Evolutionary conservation across 2,113 vertebrate genomes (phyloP).

Genomic region (Callithrix jacchus): DNA sequence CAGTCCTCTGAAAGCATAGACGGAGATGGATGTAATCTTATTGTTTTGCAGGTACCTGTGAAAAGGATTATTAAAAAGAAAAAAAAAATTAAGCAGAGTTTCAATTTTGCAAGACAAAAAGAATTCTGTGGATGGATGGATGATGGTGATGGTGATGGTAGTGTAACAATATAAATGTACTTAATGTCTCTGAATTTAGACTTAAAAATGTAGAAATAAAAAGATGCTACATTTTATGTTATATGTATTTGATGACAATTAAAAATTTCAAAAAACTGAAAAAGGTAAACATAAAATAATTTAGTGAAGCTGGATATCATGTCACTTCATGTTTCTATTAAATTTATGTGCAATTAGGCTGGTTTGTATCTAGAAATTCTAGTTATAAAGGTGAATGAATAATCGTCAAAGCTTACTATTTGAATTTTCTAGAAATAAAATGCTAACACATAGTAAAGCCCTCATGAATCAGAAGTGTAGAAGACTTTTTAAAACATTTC

Average conservation of each 20-base stretch:
- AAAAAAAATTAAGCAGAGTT: not conserved
- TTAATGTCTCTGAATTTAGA: not conserved
- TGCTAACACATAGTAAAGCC: not conserved
- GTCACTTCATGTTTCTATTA: not conserved
- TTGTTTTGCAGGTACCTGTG: constrained; percentile 94
- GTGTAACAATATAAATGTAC: fast-evolving
- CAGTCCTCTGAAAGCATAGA: constrained; percentile 93
- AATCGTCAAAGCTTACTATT: not conserved
- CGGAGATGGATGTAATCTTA: constrained; percentile 88
- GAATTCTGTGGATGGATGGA: not conserved
- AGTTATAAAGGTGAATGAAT: not conserved
- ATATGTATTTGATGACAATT: not conserved
- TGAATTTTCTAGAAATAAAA: not conserved
- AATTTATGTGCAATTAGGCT: not conserved
- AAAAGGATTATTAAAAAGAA: constrained; percentile 35
- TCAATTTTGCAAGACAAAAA: not conserved
- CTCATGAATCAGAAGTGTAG: not conserved
- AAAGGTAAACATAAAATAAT: not conserved
- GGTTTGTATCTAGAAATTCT: constrained; percentile 22
- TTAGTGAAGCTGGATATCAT: not conserved
- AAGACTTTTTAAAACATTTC: constrained; percentile 10
- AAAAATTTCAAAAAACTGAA: not conserved
- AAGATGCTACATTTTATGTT: not conserved
- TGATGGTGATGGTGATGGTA: fast-evolving
- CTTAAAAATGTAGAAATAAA: not conserved